phyloP scores from a whole-genome alignment of 2,888 invertebrate genomes.

The Cabera pusaria region DNA sequence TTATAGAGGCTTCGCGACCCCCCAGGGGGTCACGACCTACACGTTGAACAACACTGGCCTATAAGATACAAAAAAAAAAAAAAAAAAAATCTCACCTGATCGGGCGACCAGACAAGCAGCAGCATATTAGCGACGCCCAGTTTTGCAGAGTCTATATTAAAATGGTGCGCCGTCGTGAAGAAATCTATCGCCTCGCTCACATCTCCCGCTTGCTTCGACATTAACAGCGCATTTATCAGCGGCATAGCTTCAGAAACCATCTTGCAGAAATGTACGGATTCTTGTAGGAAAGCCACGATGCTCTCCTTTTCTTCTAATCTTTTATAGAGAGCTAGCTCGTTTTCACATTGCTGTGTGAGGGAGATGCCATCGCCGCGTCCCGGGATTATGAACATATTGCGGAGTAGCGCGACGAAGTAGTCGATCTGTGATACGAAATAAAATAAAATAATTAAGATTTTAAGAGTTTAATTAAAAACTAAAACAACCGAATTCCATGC shows the following conservation, averaged over 20 bases:
- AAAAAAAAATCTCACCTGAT: conserved; percentile 74
- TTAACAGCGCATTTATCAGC: conserved; percentile 88
- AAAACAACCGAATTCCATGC: too few relatives aligned
- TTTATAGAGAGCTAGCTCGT: conserved; percentile 72
- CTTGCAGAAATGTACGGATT: conserved; percentile 80
- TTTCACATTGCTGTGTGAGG: conserved; percentile 67
- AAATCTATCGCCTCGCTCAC: conserved; percentile 95
- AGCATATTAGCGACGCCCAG: conserved; percentile 90
- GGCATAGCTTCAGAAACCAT: conserved; percentile 73
- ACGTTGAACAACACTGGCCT: too few relatives aligned
- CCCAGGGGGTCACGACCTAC: too few relatives aligned
- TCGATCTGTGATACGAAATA: conserved; percentile 54
- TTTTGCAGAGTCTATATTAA: conserved; percentile 89
- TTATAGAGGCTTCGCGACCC: too few relatives aligned
- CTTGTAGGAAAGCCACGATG: conserved; percentile 88
- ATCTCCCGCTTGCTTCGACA: conserved; percentile 89
- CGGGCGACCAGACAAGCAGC: conserved; percentile 90
- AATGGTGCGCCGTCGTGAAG: conserved; percentile 91
- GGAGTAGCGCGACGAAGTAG: conserved; percentile 71
- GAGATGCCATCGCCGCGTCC: conserved; percentile 55
- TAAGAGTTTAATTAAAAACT: too few relatives aligned
- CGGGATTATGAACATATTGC: conserved; percentile 69
- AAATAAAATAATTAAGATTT: neutral
- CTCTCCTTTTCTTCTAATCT: conserved; percentile 83
- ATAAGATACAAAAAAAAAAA: too few relatives aligned